Base-by-base conservation (phyloP, 2,888 invertebrate species). In the Hybos culiciformis region DNA sequence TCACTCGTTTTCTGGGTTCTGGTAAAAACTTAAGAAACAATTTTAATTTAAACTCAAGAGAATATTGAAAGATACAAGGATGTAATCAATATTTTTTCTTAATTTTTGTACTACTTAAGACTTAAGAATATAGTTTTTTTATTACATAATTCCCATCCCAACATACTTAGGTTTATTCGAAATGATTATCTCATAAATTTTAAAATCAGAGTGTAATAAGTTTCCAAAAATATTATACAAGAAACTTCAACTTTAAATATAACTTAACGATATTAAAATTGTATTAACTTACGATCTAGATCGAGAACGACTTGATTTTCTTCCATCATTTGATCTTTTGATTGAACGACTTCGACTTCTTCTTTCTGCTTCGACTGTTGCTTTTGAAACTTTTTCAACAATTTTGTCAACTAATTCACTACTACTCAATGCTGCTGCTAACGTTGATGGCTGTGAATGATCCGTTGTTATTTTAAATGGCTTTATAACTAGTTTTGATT, bases 391-490 rank as follows among this genome's bases (percentile, higher is more conserved):
- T 49, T 63, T 63, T 23, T 64, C 61, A 21, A 63, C 64, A 45
- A 63, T 63, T 40, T 62, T 59, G 47, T 64, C 63, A 46, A 63
- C 62, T 39, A 63, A 53, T 11, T 61, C 56, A 51, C 61, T 63
- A 48, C 63, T 64, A 24, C 60, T 61, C 19, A 63, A 52, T 1
- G 63, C 60, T 29, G 62, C 58, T 37, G 63, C 63, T 48, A 63
- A 55, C 39, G 62, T 60, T 68, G 56, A 61, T 56, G 62, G 59
- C 56, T 66, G 64, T n/a, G n/a, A n/a, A n/a, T n/a, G n/a, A n/a
- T n/a, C n/a, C n/a, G n/a, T n/a, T 55, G 62, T 60, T 56, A 66
- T 60, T 63, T 66, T 65, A 56, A 66, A 66, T 47, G 66, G 66
- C 58, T 66, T 66, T 53, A 66, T 66, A 56, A 64, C 57, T 54